Conservation (phyloP, 1,140 invertebrate genomes). For the Copidosoma floridanum region DNA sequence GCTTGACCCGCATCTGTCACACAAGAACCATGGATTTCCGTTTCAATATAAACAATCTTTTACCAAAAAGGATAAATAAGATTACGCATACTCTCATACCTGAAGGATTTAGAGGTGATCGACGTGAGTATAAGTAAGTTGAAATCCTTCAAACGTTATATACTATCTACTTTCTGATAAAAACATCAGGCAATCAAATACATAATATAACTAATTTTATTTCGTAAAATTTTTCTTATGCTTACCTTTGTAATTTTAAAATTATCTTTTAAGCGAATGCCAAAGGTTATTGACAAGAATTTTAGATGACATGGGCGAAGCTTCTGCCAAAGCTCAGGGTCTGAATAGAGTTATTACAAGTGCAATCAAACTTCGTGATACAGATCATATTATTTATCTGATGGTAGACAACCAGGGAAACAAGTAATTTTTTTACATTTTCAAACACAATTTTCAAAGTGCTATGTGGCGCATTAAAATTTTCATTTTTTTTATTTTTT, state of each 20-base stretch:
- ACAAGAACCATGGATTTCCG: slow-evolving; percentile 60
- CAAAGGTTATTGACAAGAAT: slow-evolving; percentile 65
- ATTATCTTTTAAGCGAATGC: slow-evolving; percentile 58
- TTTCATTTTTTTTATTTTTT: not conserved
- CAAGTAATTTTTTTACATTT: slow-evolving; percentile 60
- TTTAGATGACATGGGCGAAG: slow-evolving; percentile 68
- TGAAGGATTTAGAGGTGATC: slow-evolving; percentile 62
- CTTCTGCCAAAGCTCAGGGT: slow-evolving; percentile 73
- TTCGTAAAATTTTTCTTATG: not conserved
- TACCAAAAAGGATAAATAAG: slow-evolving; percentile 61
- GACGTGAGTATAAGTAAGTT: slow-evolving; percentile 61
- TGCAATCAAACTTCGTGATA: slow-evolving; percentile 65
- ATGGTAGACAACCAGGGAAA: slow-evolving; percentile 64
- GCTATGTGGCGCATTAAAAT: not conserved
- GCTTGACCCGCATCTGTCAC: not conserved
- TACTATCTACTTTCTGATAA: not conserved
- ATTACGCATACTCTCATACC: slow-evolving; percentile 61
- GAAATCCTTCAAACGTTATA: not conserved
- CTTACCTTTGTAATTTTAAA: not conserved
- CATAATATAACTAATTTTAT: not conserved
- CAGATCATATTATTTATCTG: slow-evolving; percentile 68
- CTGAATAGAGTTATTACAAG: slow-evolving; percentile 70
- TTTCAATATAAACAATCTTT: slow-evolving; percentile 62
- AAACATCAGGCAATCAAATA: not conserved
- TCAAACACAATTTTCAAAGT: no score